phyloP scores from a whole-genome alignment of 1,140 invertebrate genomes.

The Drosophila chauvacae region DNA sequence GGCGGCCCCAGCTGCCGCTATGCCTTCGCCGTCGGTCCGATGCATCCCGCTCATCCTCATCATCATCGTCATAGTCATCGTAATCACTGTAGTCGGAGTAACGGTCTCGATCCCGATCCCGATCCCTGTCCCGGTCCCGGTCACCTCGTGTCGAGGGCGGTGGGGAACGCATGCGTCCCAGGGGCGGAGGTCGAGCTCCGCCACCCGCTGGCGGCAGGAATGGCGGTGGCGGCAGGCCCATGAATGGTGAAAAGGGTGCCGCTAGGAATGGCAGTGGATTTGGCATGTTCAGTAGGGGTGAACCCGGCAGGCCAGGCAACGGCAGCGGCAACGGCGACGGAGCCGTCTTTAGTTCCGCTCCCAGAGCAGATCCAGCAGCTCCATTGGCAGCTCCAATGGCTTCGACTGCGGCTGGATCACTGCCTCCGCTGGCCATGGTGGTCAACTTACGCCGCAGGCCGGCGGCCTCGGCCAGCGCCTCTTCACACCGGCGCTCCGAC shows the following conservation, averaged over 20 bases:
- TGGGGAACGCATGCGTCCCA: conserved; percentile 88
- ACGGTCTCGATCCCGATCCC: conserved; percentile 52
- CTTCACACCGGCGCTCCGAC: conserved; percentile 90
- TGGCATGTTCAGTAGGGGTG: conserved; percentile 75
- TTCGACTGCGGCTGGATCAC: conserved; percentile 40
- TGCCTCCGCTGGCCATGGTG: conserved; percentile 68
- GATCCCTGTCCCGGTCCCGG: conserved; percentile 43
- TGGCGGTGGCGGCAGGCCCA: conserved; percentile 85
- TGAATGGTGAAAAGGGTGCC: conserved; percentile 85
- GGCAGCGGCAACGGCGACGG: conserved; percentile 84
- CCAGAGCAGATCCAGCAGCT: conserved; percentile 3
- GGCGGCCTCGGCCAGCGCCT: conserved; percentile 90
- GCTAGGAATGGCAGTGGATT: conserved; percentile 85
- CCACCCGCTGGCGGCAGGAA: conserved; percentile 85
- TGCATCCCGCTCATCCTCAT: conserved; percentile 60
- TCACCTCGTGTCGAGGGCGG: conserved; percentile 76
- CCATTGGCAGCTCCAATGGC: conserved; percentile 51
- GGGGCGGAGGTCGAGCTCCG: conserved; percentile 87
- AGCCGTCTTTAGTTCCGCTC: conserved; percentile 54
- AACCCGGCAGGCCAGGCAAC: conserved; percentile 73
- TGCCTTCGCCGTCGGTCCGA: conserved; percentile 54
- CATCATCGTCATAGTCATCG: conserved; percentile 76
- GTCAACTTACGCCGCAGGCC: conserved; percentile 90
- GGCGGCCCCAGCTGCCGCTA: conserved; percentile 69
- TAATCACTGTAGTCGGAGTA: conserved; percentile 72